A percentile compares a stretch with the other conserved stretches of the same genome.
Evolutionary conservation across 2,888 invertebrate genomes (phyloP).

Genomic region (Phrixothrix hirtus): DNA sequence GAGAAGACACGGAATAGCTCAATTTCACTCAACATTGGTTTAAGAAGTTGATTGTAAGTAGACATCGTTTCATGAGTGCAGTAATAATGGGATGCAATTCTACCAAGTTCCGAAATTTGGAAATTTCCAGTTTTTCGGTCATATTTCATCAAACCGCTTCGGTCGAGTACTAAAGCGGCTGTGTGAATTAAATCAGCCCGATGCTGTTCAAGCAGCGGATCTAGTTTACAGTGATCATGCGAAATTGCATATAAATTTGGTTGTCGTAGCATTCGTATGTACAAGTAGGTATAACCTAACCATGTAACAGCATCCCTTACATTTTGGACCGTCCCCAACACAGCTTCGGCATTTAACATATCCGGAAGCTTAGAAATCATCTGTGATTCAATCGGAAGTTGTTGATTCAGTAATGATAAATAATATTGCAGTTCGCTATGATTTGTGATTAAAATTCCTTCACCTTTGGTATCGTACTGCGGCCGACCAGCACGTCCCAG

Average conservation of each 20-base stretch:
- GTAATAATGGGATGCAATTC: slow-evolving; percentile 98
- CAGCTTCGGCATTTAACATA: slow-evolving; percentile 97
- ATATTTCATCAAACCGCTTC: slow-evolving; percentile 93
- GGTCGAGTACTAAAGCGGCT: slow-evolving; percentile 87
- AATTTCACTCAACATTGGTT: slow-evolving; percentile 96
- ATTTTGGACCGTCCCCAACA: slow-evolving; percentile 88
- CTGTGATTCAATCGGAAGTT: slow-evolving; percentile 97
- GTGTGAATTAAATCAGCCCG: slow-evolving; percentile 95
- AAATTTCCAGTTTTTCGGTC: slow-evolving; percentile 90
- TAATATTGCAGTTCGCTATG: slow-evolving; percentile 99
- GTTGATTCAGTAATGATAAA: slow-evolving; percentile 95
- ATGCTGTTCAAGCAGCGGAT: slow-evolving; percentile 83
- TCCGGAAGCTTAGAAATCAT: slow-evolving; percentile 91
- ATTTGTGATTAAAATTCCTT: slow-evolving; percentile 96
- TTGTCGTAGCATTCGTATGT: slow-evolving; percentile 90
- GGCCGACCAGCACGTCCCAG: slow-evolving; percentile 97
- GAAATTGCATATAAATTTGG: slow-evolving; percentile 90
- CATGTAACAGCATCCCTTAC: slow-evolving; percentile 90
- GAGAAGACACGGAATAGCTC: slow-evolving; percentile 98
- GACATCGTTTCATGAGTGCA: slow-evolving; percentile 96
- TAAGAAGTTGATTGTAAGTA: slow-evolving; percentile 93
- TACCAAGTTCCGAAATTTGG: slow-evolving; percentile 87
- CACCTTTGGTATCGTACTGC: slow-evolving; percentile 97
- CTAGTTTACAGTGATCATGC: slow-evolving; percentile 76
- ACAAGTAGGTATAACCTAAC: slow-evolving; percentile 96